Base-by-base conservation (phyloP, 2,797 vertebrate species). In the Bufotes viridis region DNA sequence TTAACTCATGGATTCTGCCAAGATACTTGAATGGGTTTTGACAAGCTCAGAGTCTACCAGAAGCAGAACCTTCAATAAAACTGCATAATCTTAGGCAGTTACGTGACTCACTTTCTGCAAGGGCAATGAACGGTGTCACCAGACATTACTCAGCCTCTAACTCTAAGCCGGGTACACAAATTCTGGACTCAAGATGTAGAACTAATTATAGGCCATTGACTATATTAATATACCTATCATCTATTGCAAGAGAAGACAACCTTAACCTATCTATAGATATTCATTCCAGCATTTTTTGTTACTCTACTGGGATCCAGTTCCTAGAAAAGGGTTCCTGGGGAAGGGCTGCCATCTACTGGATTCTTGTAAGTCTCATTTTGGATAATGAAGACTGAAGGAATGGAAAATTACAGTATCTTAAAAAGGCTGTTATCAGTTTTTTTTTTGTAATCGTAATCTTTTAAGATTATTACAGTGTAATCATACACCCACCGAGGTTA, bases 341-440 rank as follows among this genome's bases (percentile, higher is more conserved):
- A 20, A 85, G 84, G 72, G 51, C 72, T 85, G 84, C 84, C 84
- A 78, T 53, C 84, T 85, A 63, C 84, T 85, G 84, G 84, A 78
- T 65, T 85, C 34, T 22, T 75, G 29, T 29, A 72, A 76, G 29
- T n/a, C n/a, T 61, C 26, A n/a, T 22, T n/a, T 60, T 34, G 26
- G 67, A 26, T 29, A 18, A 29, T 55, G n/a, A 57, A 78, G 51
- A 53, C n/a, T 26, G 13, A 55, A 17, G 55, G 24, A 24, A 82
- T 70, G 22, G 29, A 11, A 53, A 24, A 42, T n/a, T 63, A 42
- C 15, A 20, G 1, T 60, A 49, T 17, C 42, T n/a, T 10, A 13
- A 34, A 80, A 4, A 57, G 55, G 9, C 55, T 26, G 51, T 22
- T 15, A 24, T 78, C 26, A 76, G 5, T 22, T 0, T 67, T 24